These are phyloP conservation scores for Heterodera filipjevi DNA, from an alignment of 2,888 invertebrate genomes.

Conservation along the genomic window DNA sequence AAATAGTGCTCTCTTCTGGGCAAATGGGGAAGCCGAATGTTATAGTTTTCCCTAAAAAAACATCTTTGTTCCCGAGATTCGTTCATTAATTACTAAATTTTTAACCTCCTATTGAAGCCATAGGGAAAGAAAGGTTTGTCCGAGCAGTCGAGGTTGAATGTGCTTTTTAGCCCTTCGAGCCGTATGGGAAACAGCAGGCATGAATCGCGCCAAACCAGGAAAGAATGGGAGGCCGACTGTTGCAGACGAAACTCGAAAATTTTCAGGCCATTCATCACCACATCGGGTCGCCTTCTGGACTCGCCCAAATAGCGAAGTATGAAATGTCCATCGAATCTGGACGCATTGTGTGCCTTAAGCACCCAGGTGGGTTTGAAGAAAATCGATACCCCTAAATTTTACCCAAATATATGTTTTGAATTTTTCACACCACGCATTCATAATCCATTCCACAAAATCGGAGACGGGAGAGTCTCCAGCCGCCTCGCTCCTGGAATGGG, in stretches of 20 bases:
- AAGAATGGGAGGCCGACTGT: not conserved
- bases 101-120: not conserved
- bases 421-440: not conserved
- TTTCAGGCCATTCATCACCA: not conserved
- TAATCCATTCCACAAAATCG: not conserved
- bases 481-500: not conserved
- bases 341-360: not conserved
- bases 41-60: not conserved
- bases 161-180: not conserved
- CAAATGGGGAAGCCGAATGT: not conserved
- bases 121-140: slow-evolving; percentile 9
- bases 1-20: not conserved
- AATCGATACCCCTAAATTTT: not conserved
- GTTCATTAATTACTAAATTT: not conserved
- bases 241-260: not conserved
- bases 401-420: not conserved
- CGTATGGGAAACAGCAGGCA: not conserved
- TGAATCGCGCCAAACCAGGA: too few species aligned
- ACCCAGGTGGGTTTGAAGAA: too few species aligned
- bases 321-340: not conserved
- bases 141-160: not conserved
- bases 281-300: too few species aligned
- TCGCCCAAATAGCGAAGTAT: not conserved
- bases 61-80: not conserved
- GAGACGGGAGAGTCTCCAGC: not conserved